phyloP scores from a whole-genome alignment of 2,113 vertebrate species.

The Cebidichthys violaceus region DNA sequence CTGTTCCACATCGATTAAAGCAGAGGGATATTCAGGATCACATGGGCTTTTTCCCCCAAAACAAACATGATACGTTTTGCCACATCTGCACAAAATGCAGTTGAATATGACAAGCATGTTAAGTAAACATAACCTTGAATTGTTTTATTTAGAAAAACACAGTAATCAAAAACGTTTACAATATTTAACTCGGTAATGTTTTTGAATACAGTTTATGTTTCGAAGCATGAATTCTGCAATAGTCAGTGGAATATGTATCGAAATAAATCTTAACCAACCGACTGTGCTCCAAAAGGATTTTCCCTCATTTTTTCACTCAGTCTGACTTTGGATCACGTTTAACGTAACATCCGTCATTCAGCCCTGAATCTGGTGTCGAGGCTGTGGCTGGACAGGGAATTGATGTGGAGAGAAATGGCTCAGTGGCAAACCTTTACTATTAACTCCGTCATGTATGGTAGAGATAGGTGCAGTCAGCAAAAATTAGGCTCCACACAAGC shows the following conservation, averaged over 20 bases:
- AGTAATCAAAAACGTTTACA: slow-evolving; percentile 50
- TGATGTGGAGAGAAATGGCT: slow-evolving; percentile 62
- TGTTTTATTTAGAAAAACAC: slow-evolving; percentile 33
- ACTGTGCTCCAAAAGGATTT: slow-evolving; percentile 38
- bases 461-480: slow-evolving; percentile 58
- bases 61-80: slow-evolving; percentile 18
- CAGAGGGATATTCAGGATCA: slow-evolving; percentile 13
- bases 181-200: slow-evolving; percentile 40
- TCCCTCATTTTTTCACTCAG: slow-evolving; percentile 1
- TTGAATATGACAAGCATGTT: neutral
- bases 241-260: slow-evolving; percentile 25
- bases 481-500: slow-evolving; percentile 41
- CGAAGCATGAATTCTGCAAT: slow-evolving; percentile 29
- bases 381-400: slow-evolving; percentile 64
- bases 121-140: slow-evolving; percentile 32
- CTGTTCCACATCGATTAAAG: neutral
- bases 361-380: slow-evolving; percentile 45
- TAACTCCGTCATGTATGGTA: slow-evolving; percentile 22
- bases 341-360: slow-evolving; percentile 55
- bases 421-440: slow-evolving; percentile 54
- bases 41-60: neutral
- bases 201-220: slow-evolving; percentile 43
- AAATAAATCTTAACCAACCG: slow-evolving; percentile 20
- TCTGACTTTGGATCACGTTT: slow-evolving; percentile 56
- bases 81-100: slow-evolving; percentile 5